Evolutionary conservation across 1,140 invertebrate species (phyloP), one percentile per base, ranked within the genome.

Genomic region (Drosophila sechellia): DNA sequence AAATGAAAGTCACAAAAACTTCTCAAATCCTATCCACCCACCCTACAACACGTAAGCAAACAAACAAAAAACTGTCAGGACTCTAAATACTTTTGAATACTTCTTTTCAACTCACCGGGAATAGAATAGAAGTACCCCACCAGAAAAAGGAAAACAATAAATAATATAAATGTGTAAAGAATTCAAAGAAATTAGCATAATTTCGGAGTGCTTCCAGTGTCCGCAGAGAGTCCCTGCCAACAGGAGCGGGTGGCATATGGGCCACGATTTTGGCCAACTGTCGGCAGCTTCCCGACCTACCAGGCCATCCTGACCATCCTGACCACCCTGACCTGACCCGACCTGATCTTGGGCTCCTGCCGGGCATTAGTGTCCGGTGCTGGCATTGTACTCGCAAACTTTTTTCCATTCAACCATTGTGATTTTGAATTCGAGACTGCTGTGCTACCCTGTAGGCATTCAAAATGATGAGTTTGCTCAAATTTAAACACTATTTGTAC

Each of bases 101-200:
- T 72, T 71, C 49, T 76, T 75, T 63, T 46, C 48, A 81, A 76
- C 72, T 76, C 61, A 25, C 35, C 46, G 59, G 31, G 31, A 76
- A 61, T 70, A 61, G 55, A 63, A 71, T 50, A 59, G 25, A 34
- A 56, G 27, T 22, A 45, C 49, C 35, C 20, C 11, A 4, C 40
- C 4, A 42, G 48, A 54, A 54, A 49, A 78, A 65, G 48, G 37
- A 76, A 86, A 86, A 87, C 84, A 87, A 86, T 87, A 86, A 86
- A 87, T 83, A 79, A 86, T 79, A 87, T 87, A 86, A 86, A 87
- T 86, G 80, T 87, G 81, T 79, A 76, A 81, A 63, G 70, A 59
- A 86, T 87, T 76, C 75, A 25, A 49, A 50, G 56, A 79, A 87
- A 86, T 86, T 86, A 87, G 83, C 83, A 86, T 86, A 86, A 83